Conservation (phyloP, 2,113 vertebrate genomes). For the Amazona guildingii region DNA sequence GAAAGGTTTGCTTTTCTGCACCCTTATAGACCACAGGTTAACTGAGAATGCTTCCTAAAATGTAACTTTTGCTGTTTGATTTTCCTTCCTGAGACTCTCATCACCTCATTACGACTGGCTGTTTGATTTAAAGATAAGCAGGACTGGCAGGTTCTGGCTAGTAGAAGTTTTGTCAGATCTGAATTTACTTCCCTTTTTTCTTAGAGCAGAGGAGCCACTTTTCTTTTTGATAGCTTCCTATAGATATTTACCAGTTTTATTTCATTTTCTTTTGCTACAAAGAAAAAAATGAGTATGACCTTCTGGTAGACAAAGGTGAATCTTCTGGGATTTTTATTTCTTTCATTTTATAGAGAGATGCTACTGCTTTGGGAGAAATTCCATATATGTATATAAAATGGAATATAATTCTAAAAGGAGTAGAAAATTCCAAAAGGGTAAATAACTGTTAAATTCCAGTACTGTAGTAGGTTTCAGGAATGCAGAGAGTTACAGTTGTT, state of each 20-base stretch:
- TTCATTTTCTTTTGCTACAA: constrained; percentile 38
- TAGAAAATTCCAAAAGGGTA: background rate
- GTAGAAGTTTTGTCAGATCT: constrained; percentile 39
- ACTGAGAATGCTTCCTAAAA: background rate
- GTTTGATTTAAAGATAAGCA: constrained; percentile 52
- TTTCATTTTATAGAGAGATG: constrained; percentile 9
- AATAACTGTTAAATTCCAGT: background rate
- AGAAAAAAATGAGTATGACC: constrained; percentile 37
- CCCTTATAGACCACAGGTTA: background rate
- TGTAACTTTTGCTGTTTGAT: constrained; percentile 24
- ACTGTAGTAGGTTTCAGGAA: background rate
- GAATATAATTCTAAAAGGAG: background rate
- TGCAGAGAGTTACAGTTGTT: background rate
- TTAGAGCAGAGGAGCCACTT: constrained; percentile 39
- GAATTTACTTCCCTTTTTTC: constrained; percentile 28
- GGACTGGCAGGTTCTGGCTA: constrained; percentile 15
- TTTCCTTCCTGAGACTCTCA: constrained; percentile 16
- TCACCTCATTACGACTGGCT: constrained; percentile 11
- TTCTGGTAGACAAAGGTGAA: constrained; percentile 33
- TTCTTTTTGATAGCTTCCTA: constrained; percentile 42
- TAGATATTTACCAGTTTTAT: constrained; percentile 49
- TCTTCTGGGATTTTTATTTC: background rate
- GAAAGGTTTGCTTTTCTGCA: constrained; percentile 19
- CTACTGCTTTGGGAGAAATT: background rate
- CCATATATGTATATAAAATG: background rate